A percentile compares a stretch with the other conserved stretches of the same genome.
phyloP scores from a whole-genome alignment of 30 jellyfish, hydroid and myxozoan species.

The Aurelia aurita region DNA sequence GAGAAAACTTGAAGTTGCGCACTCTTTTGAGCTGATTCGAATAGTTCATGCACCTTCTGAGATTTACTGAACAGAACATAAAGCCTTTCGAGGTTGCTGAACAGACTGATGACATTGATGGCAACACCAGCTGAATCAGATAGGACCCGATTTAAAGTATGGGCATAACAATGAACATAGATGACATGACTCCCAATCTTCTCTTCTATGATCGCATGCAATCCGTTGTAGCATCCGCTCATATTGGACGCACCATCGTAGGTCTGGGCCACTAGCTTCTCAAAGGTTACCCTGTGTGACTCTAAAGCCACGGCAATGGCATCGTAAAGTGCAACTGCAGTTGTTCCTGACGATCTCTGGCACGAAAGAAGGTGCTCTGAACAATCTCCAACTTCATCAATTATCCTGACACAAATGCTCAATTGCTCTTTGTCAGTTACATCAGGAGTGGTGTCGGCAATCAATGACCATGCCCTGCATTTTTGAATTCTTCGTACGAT shows the following conservation, averaged over 20 bases:
- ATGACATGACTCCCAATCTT: not conserved
- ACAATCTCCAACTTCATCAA: not conserved
- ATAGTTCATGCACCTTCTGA: no score
- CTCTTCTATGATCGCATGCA: not conserved
- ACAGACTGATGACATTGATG: not conserved
- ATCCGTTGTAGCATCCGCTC: constrained; percentile 12
- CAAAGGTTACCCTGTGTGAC: no score
- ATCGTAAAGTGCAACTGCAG: not conserved
- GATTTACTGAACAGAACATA: no score
- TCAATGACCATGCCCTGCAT: no score
- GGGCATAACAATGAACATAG: constrained; percentile 9
- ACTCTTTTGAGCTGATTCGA: no score
- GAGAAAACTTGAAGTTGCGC: not conserved
- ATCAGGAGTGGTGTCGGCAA: constrained; percentile 39
- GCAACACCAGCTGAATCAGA: constrained; percentile 7
- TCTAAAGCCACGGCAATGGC: not conserved
- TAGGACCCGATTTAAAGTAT: constrained; percentile 11
- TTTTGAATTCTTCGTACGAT: no score
- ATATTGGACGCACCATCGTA: constrained; percentile 27
- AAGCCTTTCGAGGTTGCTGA: not conserved
- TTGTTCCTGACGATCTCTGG: not conserved
- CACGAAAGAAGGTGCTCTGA: not conserved
- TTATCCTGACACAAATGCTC: constrained; percentile 9
- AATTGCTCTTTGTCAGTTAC: constrained; percentile 18
- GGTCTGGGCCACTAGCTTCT: constrained; percentile 21